Evolutionary conservation across 2,797 vertebrate species (phyloP).

Genomic region (Paedocypris micromegethes): DNA sequence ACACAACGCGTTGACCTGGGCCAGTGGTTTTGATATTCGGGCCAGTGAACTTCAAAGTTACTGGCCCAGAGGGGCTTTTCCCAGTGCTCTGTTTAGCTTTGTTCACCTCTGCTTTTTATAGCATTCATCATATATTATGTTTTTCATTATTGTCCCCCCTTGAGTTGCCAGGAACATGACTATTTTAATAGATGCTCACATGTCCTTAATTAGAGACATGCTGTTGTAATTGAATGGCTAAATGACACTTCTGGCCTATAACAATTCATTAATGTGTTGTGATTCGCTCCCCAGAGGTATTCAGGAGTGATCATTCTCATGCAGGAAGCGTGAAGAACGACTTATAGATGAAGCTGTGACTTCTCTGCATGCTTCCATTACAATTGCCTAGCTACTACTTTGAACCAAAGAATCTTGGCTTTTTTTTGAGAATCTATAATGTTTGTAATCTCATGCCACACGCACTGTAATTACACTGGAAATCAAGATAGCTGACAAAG

Average conservation of each 20-base stretch:
- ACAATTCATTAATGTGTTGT: slow-evolving; percentile 44
- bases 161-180: slow-evolving; percentile 26
- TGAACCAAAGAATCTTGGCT: background rate
- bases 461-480: slow-evolving; percentile 22
- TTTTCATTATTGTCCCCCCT: slow-evolving; percentile 35
- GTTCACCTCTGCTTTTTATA: slow-evolving; percentile 16
- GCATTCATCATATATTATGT: slow-evolving; percentile 23
- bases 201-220: slow-evolving; percentile 43
- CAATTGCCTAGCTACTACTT: slow-evolving; percentile 4
- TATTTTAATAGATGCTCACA: slow-evolving; percentile 41
- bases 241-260: slow-evolving; percentile 46
- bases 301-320: slow-evolving; percentile 27
- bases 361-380: slow-evolving; percentile 8
- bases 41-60: no score
- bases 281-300: slow-evolving; percentile 23
- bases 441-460: slow-evolving; percentile 16
- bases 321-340: slow-evolving; percentile 17
- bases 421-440: slow-evolving; percentile 15
- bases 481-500: background rate
- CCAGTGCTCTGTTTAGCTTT: background rate
- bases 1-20: no score
- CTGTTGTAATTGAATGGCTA: slow-evolving; percentile 38
- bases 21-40: no score
- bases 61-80: background rate
- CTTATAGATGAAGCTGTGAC: slow-evolving; percentile 11